Evolutionary conservation across 2,113 vertebrate genomes (phyloP), one percentile per base, ranked within the genome.

Genomic region (Siniperca chuatsi): DNA sequence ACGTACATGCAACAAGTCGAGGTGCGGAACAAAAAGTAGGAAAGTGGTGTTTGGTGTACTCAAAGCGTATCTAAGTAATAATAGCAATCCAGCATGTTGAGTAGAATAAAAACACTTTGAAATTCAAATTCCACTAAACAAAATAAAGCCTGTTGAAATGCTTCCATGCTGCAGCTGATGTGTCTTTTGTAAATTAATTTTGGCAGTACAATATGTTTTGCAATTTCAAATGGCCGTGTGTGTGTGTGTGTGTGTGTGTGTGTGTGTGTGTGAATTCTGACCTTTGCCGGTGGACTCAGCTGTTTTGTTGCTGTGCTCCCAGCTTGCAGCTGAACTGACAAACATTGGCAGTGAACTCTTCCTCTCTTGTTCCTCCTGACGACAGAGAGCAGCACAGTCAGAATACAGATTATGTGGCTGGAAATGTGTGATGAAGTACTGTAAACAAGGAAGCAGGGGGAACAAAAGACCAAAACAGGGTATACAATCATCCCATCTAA

Each of bases 201-300:
- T n/a, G 44, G 21, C 33, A 52, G 13, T 1, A 10, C 7, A 29
- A 29, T 9, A 12, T 46, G 57, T 35, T 55, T 2, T 11, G 35
- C 23, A 54, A 21, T 20, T 25, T 44, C 33, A 37, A 40, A 52
- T 21, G 40, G 20, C 12, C 0, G 70, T 71, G 65, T 58, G 37
- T 75, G 74, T 52, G 61, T 48, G 52, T 64, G 37, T 60, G n/a
- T 55, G 61, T 46, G 33, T 62, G 79, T 57, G 50, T 37, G 42
- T 23, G 58, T 50, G 11, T n/a, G 20, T 16, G 8, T 44, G 25
- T 57, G 48, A 15, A 33, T 35, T 37, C 90, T 91, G 95, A 98
- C 97, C 97, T 95, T 94, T 92, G 88, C 90, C 79, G 78, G 89
- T 69, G 88, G 89, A 79, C 69, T 89, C 85, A 12, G 16, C 42